Base-by-base conservation (phyloP, 2,888 invertebrate species). In the Mythimna ferrago region DNA sequence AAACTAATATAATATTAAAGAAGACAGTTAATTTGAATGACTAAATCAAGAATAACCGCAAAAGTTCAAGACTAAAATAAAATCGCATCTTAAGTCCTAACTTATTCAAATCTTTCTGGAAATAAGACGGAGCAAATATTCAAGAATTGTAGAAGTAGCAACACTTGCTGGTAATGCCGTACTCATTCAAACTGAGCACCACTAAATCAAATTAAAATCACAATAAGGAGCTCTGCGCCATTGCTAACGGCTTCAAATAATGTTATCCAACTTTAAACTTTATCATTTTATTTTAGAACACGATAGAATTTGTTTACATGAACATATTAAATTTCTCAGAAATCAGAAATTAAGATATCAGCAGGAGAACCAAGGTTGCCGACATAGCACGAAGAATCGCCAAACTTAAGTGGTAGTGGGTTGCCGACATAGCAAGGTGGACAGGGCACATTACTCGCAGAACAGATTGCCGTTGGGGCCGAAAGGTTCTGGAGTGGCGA, bases 181-280 rank as follows among this genome's bases (percentile, higher is more conserved):
- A 68, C 63, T 84, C 73, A 44, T 81, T 84, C 73, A 86, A 67
- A 63, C 71, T 41, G 73, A 82, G 76, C 76, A 76, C 71, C 79
- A 66, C 71, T 84, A 78, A 80, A 84, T 84, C 86, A 86, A 84
- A 81, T 84, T 86, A 81, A 84, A 84, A 66, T 76, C 76, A 72
- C 76, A 84, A 84, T 86, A 81, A 86, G 86, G 76, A 86, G 51
- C 57, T 68, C 71, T 67, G 73, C 71, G 38, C 80, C 53, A 63
- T 67, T 74, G 70, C 68, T 51, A 69, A 74, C 72, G 70, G 64
- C 60, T 62, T 70, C 66, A 65, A 80, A 83, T 57, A 70, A 80
- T 83, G 53, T 80, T 66, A 64, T 66, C 63, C 38, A 35, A 80
- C 63, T 74, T 41, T 41, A 21, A 67, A 67, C 63, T 83, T 83